Base-by-base conservation (phyloP, 2,888 invertebrate species). In the Geophilus truncorum region DNA sequence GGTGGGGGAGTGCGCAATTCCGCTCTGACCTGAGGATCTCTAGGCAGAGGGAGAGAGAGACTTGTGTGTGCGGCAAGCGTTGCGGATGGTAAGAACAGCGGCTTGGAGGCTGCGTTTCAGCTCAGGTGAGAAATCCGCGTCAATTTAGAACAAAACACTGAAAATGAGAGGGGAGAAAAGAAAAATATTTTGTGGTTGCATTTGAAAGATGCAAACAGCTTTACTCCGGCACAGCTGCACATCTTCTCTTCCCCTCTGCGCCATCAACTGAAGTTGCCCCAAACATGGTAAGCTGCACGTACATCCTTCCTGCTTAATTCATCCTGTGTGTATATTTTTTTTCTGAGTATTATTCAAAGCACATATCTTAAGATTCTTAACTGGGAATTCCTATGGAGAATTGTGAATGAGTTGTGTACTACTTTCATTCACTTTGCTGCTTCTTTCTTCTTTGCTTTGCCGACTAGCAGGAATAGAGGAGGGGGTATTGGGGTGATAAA, bases 351-450 rank as follows among this genome's bases (percentile, higher is more conserved):
- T 18, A 62, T 62, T 62, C 57, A n/a, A 62, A 23, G 10, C 57
- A 62, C 57, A 62, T 18, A 18, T 62, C 21, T 23, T n/a, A n/a
- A n/a, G n/a, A n/a, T n/a, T n/a, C n/a, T n/a, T 23, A 62, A 62
- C 21, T 62, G n/a, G 21, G 7, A 18, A 62, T 62, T 62, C 40
- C 40, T 7, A 40, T 40, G 23, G 57, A 21, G 23, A 62, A 62
- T 62, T 62, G 57, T 62, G 57, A 62, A 62, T 62, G 57, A 62
- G 57, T 62, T 62, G 57, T 62, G 23, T 62, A 62, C 57, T 62
- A 62, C 57, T 62, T 62, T 62, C 57, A 62, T 62, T 62, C 57
- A 62, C 23, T 62, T 62, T 62, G 23, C 21, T 62, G 21, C 23
- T 62, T 62, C 57, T 62, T 62, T 62, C 57, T 62, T 23, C 23